These are phyloP conservation scores for Chymomyza procnemis DNA, from an alignment of 2,888 invertebrate species.

Conservation along the genomic window DNA sequence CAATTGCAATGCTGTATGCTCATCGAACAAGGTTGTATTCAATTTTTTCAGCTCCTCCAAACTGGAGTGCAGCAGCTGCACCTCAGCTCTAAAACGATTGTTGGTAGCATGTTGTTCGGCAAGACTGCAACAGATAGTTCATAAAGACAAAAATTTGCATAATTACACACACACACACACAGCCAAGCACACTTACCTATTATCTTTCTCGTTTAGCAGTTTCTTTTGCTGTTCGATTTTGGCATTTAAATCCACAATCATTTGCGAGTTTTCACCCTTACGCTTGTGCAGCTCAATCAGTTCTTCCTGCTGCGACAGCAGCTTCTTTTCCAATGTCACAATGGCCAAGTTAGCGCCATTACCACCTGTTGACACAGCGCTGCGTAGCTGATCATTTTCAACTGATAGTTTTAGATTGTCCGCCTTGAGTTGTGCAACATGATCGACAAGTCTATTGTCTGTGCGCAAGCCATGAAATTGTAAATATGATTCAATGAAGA, in stretches of 20 bases:
- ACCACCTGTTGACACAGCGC: conserved; percentile 80
- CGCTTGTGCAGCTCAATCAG: conserved; percentile 92
- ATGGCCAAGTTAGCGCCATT: conserved; percentile 81
- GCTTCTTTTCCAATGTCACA: conserved; percentile 90
- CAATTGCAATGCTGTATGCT: conserved; percentile 95
- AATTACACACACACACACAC: no score
- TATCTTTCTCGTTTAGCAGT: conserved; percentile 85
- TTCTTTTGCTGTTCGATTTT: conserved; percentile 91
- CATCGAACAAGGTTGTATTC: conserved; percentile 94
- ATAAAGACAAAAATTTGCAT: neutral
- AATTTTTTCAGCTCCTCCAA: conserved; percentile 88
- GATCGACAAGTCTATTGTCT: conserved; percentile 94
- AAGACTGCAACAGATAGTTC: conserved; percentile 80
- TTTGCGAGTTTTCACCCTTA: conserved; percentile 94
- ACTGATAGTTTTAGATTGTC: conserved; percentile 92
- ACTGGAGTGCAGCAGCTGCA: conserved; percentile 85
- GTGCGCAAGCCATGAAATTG: conserved; percentile 54
- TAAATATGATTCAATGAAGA: conserved; percentile 1
- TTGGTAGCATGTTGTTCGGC: conserved; percentile 84
- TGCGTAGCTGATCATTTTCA: conserved; percentile 89
- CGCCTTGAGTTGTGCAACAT: conserved; percentile 86
- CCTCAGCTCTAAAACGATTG: conserved; percentile 85
- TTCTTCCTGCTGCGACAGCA: conserved; percentile 93
- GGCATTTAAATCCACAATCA: conserved; percentile 93
- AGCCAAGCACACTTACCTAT: conserved; percentile 84